Base-by-base conservation (phyloP, 2,113 vertebrate genomes). In the Eulemur macaco region DNA sequence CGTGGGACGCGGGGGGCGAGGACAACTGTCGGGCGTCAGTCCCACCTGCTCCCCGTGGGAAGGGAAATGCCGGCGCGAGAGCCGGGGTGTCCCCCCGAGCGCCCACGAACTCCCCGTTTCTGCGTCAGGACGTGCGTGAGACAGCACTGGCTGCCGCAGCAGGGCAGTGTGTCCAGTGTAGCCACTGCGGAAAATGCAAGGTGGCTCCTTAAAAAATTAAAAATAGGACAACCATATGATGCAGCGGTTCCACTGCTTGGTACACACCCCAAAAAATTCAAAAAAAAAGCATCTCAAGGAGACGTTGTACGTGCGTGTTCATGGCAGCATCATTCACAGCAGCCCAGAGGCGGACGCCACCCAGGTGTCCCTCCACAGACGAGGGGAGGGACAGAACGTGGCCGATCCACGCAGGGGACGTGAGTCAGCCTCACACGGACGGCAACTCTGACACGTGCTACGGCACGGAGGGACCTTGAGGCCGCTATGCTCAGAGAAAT, bases 1-100 rank as follows among this genome's bases (percentile, higher is more conserved):
- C 50, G 1, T 1, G 31, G 68, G 2, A 8, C 52, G 0, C 1
- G 25, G 39, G 3, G 21, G 10, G 8, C 1, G 0, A 29, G 64
- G 13, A 21, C 31, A 9, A 42, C 8, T 23, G 27, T 73, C 27
- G 11, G 2, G 18, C 34, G 11, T 17, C 25, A 1, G 1, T 2
- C 0, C 56, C 3, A 0, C 74, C 69, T 29, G 29, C 12, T 47
- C 21, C 58, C 2, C 18, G 6, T 7, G 78, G 66, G 58, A 25
- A 37, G 78, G 78, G 14, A 15, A 15, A 27, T 25, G 23, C 37
- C 45, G 69, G 27, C 69, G 0, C 9, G 1, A 37, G 6, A 29
- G 15, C 58, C 31, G 1, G 50, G 13, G 50, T 27, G 0, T 37
- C 31, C 37, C 54, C 50, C 29, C 39, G 12, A 8, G 6, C 4